Evolutionary conservation across 2,888 invertebrate species (phyloP).

Genomic region (Scaptomyza reducta): DNA sequence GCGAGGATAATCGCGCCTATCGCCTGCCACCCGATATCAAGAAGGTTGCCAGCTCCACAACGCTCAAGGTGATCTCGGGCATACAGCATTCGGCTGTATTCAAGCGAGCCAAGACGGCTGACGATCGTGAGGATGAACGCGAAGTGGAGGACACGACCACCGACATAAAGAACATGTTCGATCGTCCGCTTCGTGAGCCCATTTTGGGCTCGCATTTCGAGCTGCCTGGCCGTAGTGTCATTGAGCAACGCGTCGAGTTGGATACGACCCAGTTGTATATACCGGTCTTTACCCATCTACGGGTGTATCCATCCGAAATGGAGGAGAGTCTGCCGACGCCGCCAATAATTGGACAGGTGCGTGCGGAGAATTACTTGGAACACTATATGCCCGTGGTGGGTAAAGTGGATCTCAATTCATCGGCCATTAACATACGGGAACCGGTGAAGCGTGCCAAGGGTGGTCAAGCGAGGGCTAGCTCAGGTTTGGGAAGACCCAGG

Average conservation of each 20-base stretch:
- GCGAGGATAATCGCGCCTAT: constrained; percentile 81
- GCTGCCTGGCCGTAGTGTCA: constrained; percentile 84
- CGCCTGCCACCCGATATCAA: constrained; percentile 90
- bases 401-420: constrained; percentile 42
- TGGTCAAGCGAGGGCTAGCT: constrained; percentile 14
- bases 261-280: constrained; percentile 88
- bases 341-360: constrained; percentile 84
- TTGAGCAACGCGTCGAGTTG: constrained; percentile 85
- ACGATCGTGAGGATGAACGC: constrained; percentile 55
- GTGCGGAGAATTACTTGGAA: constrained; percentile 74
- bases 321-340: constrained; percentile 87
- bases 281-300: constrained; percentile 89
- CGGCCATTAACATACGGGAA: constrained; percentile 51
- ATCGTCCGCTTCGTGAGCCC: constrained; percentile 86
- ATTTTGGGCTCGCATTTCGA: constrained; percentile 87
- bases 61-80: constrained; percentile 87
- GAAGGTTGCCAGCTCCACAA: constrained; percentile 90
- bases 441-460: constrained; percentile 22
- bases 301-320: constrained; percentile 86
- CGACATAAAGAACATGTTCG: constrained; percentile 82
- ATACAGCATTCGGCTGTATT: constrained; percentile 24
- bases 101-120: constrained; percentile 35
- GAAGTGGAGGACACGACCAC: constrained; percentile 36
- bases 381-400: constrained; percentile 64
- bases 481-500: constrained; percentile 10